phyloP scores from a whole-genome alignment of 2,888 invertebrate genomes.

The Agriotes lineatus region DNA sequence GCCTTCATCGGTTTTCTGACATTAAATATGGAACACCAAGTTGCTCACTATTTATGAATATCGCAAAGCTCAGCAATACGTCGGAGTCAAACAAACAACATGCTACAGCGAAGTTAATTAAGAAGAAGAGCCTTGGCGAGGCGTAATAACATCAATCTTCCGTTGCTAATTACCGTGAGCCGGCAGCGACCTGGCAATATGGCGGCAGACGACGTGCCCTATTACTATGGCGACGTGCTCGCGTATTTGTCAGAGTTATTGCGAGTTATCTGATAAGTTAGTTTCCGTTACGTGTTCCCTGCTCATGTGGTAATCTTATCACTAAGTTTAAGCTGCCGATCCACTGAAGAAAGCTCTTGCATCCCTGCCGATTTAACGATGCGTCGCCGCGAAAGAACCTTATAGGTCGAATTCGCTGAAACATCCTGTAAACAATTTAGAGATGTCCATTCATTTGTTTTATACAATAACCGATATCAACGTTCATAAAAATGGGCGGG shows the following conservation, averaged over 20 bases:
- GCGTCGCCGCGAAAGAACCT: background rate
- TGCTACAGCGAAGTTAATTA: constrained; percentile 56
- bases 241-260: constrained; percentile 44
- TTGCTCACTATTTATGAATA: constrained; percentile 39
- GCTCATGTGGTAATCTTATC: constrained; percentile 33
- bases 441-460: too few species aligned
- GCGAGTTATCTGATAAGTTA: constrained; percentile 43
- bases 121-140: constrained; percentile 55
- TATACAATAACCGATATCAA: too few species aligned
- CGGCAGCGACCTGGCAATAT: constrained; percentile 51
- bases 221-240: constrained; percentile 46
- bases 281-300: constrained; percentile 41
- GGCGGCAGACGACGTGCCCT: constrained; percentile 51
- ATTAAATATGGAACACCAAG: constrained; percentile 11
- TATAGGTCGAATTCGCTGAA: too few species aligned
- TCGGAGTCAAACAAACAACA: constrained; percentile 52
- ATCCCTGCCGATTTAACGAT: background rate
- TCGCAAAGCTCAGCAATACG: constrained; percentile 39
- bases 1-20: background rate
- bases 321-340: constrained; percentile 16
- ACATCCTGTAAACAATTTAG: too few species aligned
- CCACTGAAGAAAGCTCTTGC: background rate
- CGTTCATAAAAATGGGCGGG: too few species aligned
- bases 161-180: constrained; percentile 55
- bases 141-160: constrained; percentile 58